Base-by-base conservation (phyloP, 2,797 vertebrate genomes). In the Malurus leucopterus region DNA sequence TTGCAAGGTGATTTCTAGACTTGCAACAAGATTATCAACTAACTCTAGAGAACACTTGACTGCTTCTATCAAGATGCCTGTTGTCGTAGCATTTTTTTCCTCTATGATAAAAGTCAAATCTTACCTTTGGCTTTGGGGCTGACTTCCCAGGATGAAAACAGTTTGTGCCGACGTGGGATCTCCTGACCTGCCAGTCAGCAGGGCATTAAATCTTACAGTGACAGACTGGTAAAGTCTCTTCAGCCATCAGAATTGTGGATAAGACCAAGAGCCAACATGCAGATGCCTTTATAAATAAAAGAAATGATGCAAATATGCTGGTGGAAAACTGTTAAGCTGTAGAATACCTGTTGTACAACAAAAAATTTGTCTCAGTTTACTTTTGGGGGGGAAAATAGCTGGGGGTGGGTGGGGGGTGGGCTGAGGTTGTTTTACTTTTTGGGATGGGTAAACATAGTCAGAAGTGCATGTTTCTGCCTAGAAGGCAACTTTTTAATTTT, bases 401-500 rank as follows among this genome's bases (percentile, higher is more conserved):
- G 44, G 49, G 62, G 46, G 30, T n/a, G 55, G 19, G 24, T 67
- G 72, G 41, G 43, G 88, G 69, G 61, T 13, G 82, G 85, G 54
- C 75, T 92, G 78, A 91, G 61, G 44, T 85, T 24, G 36, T 59
- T 89, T 78, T 17, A 62, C 16, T 91, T 88, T 92, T 84, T 79
- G 88, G 90, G 69, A 11, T 81, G 77, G 62, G 51, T 92, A 79
- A 89, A 84, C 41, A 46, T 96, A 97, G 95, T 69, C 92, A 94
- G 96, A 95, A 93, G 83, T 96, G 96, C 96, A 97, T 97, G 97
- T 95, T 95, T 95, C 75, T 92, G 68, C 64, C 75, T 96, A 90
- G 94, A 94, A 91, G 96, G 81, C 89, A 85, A 89, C 87, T 91
- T 95, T 94, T 88, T 80, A 50, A 49, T 89, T 93, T 87, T 96